These are phyloP conservation scores for Drosophila mercatorum DNA, from an alignment of 2,888 invertebrate genomes.

Conservation along the genomic window DNA sequence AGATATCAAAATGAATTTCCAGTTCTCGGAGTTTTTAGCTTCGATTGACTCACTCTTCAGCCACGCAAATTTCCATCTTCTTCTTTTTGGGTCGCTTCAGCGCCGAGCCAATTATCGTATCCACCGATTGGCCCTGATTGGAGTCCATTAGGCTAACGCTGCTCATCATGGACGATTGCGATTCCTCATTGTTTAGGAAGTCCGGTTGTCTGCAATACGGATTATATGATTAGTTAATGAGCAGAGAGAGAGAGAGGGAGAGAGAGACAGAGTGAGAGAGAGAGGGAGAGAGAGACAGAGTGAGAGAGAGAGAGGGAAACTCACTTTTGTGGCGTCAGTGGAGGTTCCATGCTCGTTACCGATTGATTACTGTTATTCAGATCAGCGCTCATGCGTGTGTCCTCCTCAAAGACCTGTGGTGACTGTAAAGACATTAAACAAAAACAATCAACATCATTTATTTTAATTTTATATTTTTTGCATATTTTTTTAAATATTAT, in stretches of 20 bases:
- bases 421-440: conserved; percentile 53
- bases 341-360: conserved; percentile 69
- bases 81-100: conserved; percentile 84
- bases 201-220: conserved; percentile 81
- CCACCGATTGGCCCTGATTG: conserved; percentile 71
- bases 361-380: conserved; percentile 79
- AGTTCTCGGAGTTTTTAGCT: background rate
- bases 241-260: background rate
- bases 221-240: background rate
- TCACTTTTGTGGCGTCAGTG: conserved; percentile 76
- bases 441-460: background rate
- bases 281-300: background rate
- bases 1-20: background rate
- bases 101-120: conserved; percentile 63
- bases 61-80: conserved; percentile 85
- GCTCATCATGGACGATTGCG: conserved; percentile 93
- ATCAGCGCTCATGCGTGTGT: conserved; percentile 91
- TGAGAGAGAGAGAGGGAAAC: conserved; percentile 8
- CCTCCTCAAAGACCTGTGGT: conserved; percentile 89
- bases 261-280: background rate
- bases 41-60: conserved; percentile 84
- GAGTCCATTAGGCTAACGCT: conserved; percentile 85
- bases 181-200: conserved; percentile 87
- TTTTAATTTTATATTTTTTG: background rate
- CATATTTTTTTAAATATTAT: background rate